Percentiles rank a stretch among this genome's conserved stretches.
Conservation (phyloP, 2,888 invertebrate species). For the Anaspis maculata region DNA sequence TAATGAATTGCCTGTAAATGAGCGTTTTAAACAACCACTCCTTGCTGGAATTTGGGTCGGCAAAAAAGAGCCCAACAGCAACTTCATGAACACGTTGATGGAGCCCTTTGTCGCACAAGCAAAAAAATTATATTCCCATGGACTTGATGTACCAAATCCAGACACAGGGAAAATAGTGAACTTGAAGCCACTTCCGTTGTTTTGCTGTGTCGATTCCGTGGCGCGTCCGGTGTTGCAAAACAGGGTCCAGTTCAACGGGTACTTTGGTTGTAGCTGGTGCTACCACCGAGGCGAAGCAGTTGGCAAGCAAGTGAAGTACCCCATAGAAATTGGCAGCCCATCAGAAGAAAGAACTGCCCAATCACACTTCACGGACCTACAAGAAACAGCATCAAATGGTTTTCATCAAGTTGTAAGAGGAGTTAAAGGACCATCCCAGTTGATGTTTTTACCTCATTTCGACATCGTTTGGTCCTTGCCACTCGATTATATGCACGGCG, state of each 20-base stretch:
- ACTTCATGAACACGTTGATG: neutral
- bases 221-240: conserved; percentile 1
- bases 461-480: conserved; percentile 1
- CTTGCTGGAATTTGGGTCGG: conserved; percentile 1
- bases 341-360: neutral
- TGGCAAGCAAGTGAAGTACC: neutral
- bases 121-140: neutral
- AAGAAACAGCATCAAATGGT: no score
- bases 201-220: neutral
- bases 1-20: neutral
- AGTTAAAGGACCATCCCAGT: neutral
- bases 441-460: neutral
- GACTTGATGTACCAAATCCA: neutral
- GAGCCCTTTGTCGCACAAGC: neutral
- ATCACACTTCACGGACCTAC: neutral
- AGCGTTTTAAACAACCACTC: neutral
- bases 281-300: neutral
- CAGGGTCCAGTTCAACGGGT: neutral
- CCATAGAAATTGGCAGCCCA: neutral
- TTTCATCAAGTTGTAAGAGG: no score
- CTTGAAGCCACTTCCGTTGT: neutral
- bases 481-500: neutral
- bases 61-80: neutral
- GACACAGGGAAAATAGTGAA: neutral
- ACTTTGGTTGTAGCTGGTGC: neutral